Evolutionary conservation across 2,113 vertebrate genomes (phyloP).

Genomic region (Corvus cornix): DNA sequence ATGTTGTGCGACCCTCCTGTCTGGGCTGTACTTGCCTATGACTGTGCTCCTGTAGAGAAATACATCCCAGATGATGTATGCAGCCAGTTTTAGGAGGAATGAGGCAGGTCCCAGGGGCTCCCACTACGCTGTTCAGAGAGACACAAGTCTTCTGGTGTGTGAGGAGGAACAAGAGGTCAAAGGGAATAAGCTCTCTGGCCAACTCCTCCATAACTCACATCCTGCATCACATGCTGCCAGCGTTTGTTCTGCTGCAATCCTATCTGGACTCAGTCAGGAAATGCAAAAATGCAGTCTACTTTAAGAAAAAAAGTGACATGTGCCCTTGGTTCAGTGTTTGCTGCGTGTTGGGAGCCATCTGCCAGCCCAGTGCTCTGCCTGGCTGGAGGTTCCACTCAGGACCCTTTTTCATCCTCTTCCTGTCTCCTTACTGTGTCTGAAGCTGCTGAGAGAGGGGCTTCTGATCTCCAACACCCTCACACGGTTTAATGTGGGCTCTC

Average conservation of each 20-base stretch:
- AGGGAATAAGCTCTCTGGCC: neutral
- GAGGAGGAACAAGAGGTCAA: neutral
- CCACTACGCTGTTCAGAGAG: neutral
- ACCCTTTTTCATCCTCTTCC: neutral
- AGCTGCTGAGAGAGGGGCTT: neutral
- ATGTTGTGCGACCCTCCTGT: neutral
- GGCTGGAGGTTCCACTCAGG: neutral
- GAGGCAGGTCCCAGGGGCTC: neutral
- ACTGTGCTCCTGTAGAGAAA: neutral
- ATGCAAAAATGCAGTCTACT: neutral
- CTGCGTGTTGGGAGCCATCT: neutral
- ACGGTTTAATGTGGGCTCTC: neutral
- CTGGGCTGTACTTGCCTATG: neutral
- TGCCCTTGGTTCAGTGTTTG: neutral
- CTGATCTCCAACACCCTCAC: neutral
- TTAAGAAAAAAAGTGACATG: rapidly evolving
- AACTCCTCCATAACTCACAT: neutral
- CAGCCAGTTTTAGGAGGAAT: neutral
- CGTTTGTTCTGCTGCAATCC: neutral
- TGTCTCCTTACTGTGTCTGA: neutral
- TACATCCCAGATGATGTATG: neutral
- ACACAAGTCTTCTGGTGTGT: neutral
- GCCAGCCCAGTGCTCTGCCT: neutral
- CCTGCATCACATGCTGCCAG: neutral
- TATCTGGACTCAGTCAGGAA: neutral